These are phyloP conservation scores for Lycocorax pyrrhopterus DNA, from an alignment of 2,113 vertebrate species.

Conservation along the genomic window DNA sequence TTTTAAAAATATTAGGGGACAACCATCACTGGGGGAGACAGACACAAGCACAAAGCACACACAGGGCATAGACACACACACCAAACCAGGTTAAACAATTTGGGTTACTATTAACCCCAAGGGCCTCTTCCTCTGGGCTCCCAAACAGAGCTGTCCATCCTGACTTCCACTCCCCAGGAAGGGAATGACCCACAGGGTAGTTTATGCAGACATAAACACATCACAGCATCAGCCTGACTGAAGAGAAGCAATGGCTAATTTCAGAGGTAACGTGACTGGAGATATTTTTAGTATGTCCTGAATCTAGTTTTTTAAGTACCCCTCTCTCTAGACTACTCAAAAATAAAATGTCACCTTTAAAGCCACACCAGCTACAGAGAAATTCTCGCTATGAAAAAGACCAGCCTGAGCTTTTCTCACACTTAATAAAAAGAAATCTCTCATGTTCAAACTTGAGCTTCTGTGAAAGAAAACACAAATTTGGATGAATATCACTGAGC, in stretches of 20 bases:
- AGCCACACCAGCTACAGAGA: neutral
- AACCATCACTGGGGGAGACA: neutral
- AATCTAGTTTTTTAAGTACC: neutral
- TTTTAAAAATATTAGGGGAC: neutral
- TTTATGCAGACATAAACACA: neutral
- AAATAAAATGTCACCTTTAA: neutral
- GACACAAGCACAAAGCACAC: neutral
- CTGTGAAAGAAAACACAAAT: constrained; percentile 7
- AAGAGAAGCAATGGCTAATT: neutral
- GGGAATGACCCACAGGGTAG: neutral
- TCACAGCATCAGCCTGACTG: neutral
- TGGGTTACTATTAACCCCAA: neutral
- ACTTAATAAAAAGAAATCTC: neutral
- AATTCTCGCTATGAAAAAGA: neutral
- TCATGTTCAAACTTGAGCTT: neutral
- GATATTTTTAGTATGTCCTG: neutral
- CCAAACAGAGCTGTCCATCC: neutral
- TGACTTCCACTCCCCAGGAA: neutral
- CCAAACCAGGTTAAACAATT: neutral
- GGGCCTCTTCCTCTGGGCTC: neutral
- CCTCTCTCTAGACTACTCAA: neutral
- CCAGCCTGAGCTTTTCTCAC: neutral
- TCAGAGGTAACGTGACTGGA: neutral
- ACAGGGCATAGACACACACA: neutral
- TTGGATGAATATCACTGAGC: neutral